Percentiles rank a stretch among this genome's conserved stretches.
phyloP scores from a whole-genome alignment of 2,797 vertebrate genomes.

The Holocentrus rufus region DNA sequence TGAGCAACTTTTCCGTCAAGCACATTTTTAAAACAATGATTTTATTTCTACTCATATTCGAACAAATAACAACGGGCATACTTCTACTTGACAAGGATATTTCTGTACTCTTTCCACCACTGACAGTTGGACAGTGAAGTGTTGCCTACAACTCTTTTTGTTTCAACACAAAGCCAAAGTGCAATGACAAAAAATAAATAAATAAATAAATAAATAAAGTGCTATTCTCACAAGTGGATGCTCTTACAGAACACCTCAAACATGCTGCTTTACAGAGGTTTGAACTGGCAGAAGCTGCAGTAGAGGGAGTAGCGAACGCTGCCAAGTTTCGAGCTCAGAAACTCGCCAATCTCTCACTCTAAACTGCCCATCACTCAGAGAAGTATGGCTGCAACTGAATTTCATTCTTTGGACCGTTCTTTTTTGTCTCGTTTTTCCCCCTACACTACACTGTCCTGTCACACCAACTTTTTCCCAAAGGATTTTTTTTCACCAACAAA shows the following conservation, averaged over 20 bases:
- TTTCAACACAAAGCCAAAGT: slow-evolving; percentile 50
- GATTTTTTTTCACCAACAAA: too few species aligned
- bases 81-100: not conserved
- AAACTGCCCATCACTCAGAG: slow-evolving; percentile 45
- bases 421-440: slow-evolving; percentile 31
- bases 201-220: slow-evolving; percentile 49
- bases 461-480: not conserved
- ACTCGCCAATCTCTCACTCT: slow-evolving; percentile 40
- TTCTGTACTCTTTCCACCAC: slow-evolving; percentile 38
- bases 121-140: slow-evolving; percentile 46
- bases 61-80: too few species aligned
- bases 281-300: slow-evolving; percentile 69
- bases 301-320: slow-evolving; percentile 45
- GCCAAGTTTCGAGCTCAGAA: slow-evolving; percentile 64
- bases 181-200: slow-evolving; percentile 35
- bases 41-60: too few species aligned
- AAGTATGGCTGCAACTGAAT: slow-evolving; percentile 57
- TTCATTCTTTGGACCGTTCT: slow-evolving; percentile 57
- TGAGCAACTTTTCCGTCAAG: too few species aligned
- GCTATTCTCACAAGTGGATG: slow-evolving; percentile 66
- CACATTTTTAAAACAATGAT: too few species aligned
- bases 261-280: slow-evolving; percentile 40
- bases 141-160: slow-evolving; percentile 42
- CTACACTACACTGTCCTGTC: not conserved
- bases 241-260: slow-evolving; percentile 56